Base-by-base conservation (phyloP, 2,888 invertebrate genomes). In the Drosophila testacea region DNA sequence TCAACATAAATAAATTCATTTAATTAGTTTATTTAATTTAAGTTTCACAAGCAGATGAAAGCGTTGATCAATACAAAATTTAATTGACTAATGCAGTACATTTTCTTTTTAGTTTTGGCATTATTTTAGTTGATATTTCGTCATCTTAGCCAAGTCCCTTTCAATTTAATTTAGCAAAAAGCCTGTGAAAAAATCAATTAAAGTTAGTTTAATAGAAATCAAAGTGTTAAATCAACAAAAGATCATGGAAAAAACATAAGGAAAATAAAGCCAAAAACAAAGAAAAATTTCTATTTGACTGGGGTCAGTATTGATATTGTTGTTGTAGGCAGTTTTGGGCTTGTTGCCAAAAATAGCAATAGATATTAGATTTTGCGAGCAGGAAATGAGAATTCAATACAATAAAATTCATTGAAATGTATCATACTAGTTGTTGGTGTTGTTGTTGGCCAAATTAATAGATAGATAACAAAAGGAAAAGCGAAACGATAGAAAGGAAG, bases 331-430 rank as follows among this genome's bases (percentile, higher is more conserved):
- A 36, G 44, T 27, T 28, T 46, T 56, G 69, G 77, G 73, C 68
- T 52, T 62, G 47, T 39, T 79, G 85, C 88, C 88, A 83, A 83
- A 85, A 83, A 81, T 79, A 79, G 74, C 71, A 65, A 56, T 61
- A 69, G 57, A 77, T 77, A 79, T 77, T 81, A 82, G 52, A 82
- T 79, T 77, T 72, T 70, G n/a, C 42, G 36, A 55, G 42, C 73
- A 83, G 79, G 73, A 85, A 81, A 73, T 81, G 75, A 76, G 85
- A 76, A 81, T 83, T 83, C 83, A 74, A 83, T 81, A 81, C 73
- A 81, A 79, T 79, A 75, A 87, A 84, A 82, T 59, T 73, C 77
- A 77, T 79, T 77, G 72, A 77, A 51, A 66, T 74, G 78, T 78
- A 67, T 62, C 67, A 66, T 83, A 77, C 9, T 38, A 9, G 36